Evolutionary conservation across 2,888 invertebrate genomes (phyloP), one percentile per base, ranked within the genome.

Genomic region (Argyresthia albistria): DNA sequence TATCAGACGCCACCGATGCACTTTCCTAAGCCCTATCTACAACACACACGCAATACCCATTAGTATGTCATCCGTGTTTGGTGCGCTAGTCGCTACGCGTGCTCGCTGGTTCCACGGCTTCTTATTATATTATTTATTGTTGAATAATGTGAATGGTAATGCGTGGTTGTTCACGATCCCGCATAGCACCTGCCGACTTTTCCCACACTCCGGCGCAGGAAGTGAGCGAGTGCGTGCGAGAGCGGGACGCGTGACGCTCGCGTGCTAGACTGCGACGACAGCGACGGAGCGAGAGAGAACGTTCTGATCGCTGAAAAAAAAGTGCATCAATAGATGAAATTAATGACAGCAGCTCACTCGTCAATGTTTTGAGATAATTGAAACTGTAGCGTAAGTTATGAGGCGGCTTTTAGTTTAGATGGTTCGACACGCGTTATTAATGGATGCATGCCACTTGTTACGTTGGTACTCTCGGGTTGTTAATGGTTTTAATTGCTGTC

Each of bases 161-260:
- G 84, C 86, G 77, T 86, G 83, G 84, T 81, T 83, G 86, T 86
- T 87, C 88, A 86, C 88, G 88, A 88, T 87, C 84, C 80, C 84
- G 86, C 88, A 82, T 82, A 87, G 80, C 89, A 89, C 89, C 89
- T 89, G 89, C 89, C 88, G 82, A 81, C 76, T 86, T 88, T 89
- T 89, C 89, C 89, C 89, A 89, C 89, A 88, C 79, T 88, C 83
- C 73, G 67, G 76, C 74, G 53, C 51, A 54, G 39, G 39, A 39
- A 39, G 39, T 39, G 46, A 25, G 25, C 46, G 25, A 35, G 46
- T n/a, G 46, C 15, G 46, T 70, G 70, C 77, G 74, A 80, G 80
- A 69, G 81, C 78, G 70, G 56, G 73, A 73, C 61, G 53, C 55
- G 55, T 55, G 55, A 51, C 51, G 8, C 12, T 56, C 58, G 58